Evolutionary conservation across 2,888 invertebrate species (phyloP).

Genomic region (Drosophila pseudotakahashii): DNA sequence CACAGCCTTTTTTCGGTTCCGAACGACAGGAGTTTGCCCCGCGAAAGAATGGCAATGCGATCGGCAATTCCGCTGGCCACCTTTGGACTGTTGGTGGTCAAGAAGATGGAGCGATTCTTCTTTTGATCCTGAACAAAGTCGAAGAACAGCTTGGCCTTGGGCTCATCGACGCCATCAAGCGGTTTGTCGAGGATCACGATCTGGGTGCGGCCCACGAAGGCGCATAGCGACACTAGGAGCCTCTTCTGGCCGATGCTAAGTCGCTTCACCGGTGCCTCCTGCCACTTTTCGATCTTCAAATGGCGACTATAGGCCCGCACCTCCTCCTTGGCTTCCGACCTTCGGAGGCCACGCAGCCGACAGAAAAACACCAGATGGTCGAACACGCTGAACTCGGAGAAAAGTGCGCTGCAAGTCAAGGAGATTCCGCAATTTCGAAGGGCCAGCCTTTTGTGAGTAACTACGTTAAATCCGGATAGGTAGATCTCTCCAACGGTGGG

Average conservation of each 20-base stretch:
- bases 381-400: conserved; percentile 43
- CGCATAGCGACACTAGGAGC: conserved; percentile 49
- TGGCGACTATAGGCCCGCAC: conserved; percentile 17
- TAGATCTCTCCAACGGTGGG: conserved; percentile 41
- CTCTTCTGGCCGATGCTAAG: conserved; percentile 45
- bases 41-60: conserved; percentile 93
- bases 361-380: conserved; percentile 52
- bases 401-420: conserved; percentile 10
- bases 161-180: conserved; percentile 52
- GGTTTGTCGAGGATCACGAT: conserved; percentile 56
- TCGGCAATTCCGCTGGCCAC: conserved; percentile 94
- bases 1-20: conserved; percentile 91
- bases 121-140: conserved; percentile 89
- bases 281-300: conserved; percentile 19
- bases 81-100: conserved; percentile 94
- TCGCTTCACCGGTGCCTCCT: not conserved
- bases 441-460: conserved; percentile 11
- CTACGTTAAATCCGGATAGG: conserved; percentile 33
- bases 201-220: conserved; percentile 56
- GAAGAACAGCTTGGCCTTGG: conserved; percentile 88
- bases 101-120: conserved; percentile 89
- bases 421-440: conserved; percentile 25
- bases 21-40: conserved; percentile 89
- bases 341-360: conserved; percentile 48
- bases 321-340: conserved; percentile 26